Percentiles rank a stretch among this genome's conserved stretches.
Conservation (phyloP, 2,888 invertebrate species). For the Calephelis perditalis region DNA sequence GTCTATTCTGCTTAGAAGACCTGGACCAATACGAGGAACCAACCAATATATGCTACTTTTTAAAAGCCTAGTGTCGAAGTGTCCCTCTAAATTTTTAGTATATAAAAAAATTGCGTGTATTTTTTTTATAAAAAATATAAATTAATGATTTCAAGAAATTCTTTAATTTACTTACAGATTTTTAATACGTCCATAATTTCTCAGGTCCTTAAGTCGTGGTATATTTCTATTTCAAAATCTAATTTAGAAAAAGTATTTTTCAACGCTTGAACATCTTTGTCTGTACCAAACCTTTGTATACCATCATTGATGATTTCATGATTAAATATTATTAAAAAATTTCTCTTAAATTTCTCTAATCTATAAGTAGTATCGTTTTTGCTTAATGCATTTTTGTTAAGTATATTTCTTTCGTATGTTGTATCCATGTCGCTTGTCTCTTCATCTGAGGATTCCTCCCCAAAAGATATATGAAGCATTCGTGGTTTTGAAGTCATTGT, state of each 20-base stretch:
- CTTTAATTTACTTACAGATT: constrained; percentile 36
- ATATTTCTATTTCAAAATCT: constrained; percentile 43
- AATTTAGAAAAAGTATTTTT: constrained; percentile 25
- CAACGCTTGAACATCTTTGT: constrained; percentile 44
- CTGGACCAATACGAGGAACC: too few relatives aligned
- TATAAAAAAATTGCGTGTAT: too few relatives aligned
- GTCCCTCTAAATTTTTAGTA: too few relatives aligned
- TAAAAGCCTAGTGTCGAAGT: too few relatives aligned
- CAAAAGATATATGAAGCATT: too few relatives aligned
- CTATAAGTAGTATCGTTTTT: constrained; percentile 46
- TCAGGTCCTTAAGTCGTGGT: constrained; percentile 42
- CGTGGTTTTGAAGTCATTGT: too few relatives aligned
- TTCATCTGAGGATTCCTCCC: too few relatives aligned
- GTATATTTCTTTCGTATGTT: neutral
- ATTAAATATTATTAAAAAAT: constrained; percentile 50
- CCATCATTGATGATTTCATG: constrained; percentile 43
- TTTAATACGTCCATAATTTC: constrained; percentile 40
- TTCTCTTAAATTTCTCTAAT: constrained; percentile 48
- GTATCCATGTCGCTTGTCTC: neutral
- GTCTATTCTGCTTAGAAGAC: too few relatives aligned
- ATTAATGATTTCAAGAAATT: neutral
- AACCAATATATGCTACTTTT: too few relatives aligned
- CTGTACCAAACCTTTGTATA: constrained; percentile 44
- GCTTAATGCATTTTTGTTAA: constrained; percentile 36
- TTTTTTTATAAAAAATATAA: too few relatives aligned